Base-by-base conservation (phyloP, 2,888 invertebrate species). In the Pristionchus fissidentatus region DNA sequence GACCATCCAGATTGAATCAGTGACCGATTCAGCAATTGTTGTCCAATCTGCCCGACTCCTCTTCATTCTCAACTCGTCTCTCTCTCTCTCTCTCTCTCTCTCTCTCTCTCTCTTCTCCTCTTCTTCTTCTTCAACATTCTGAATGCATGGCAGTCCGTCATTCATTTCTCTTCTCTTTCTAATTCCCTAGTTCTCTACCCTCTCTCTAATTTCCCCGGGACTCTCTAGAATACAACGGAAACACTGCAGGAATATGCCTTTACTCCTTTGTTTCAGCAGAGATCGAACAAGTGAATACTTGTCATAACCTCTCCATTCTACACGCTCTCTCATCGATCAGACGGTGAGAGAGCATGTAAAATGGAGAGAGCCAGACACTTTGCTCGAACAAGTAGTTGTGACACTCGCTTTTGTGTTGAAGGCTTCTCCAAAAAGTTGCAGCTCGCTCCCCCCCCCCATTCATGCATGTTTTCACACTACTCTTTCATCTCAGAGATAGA, bases 71-170 rank as follows among this genome's bases (percentile, higher is more conserved):
- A 29, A n/a, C 49, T 49, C 49, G 49, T 77, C 41, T 41, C 22
- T n/a, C 38, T 77, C 77, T 29, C 35, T 75, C 32, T 38, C 35
- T 35, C 77, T 77, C 32, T n/a, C 49, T n/a, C 26, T 46, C 77
- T 52, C 38, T 38, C 38, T 35, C 77, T 77, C 19, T 35, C 38
- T 32, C 38, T 38, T 66, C 66, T 66, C 22, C 13, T 26, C 29
- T 22, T 22, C 43, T 49, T 32, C 19, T 55, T 77, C 77, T 77
- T 49, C 52, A 32, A 13, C 49, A 77, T 55, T 49, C 41, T 52
- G 15, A 52, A 49, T 77, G 49, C 77, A 52, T 77, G 46, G 5
- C 77, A 77, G 15, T 77, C 77, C 29, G 32, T 77, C 49, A 77
- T 77, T n/a, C 77, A 38, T 38, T 77, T 70, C 70, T 38, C 70